Evolutionary conservation across 2,888 invertebrate species (phyloP), one percentile per base, ranked within the genome.

Genomic region (Emesis furor): DNA sequence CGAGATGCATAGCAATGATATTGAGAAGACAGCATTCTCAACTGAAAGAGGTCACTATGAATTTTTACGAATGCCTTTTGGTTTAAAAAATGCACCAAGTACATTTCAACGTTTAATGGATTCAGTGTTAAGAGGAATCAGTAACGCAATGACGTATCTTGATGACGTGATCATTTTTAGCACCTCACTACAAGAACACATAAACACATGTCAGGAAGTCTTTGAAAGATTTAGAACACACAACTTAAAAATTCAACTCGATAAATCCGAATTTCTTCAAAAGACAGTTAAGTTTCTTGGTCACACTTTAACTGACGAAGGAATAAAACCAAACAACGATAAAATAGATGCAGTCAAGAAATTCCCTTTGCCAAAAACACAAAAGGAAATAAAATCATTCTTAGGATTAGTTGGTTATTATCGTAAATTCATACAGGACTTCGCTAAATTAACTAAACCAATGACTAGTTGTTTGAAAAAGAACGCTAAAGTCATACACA

Each of bases 31-130:
- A 69, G 68, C 46, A 10, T 46, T 46, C 10, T 8, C 46, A 8
- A 46, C 6, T 14, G 46, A 46, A 46, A 5, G 46, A 5, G 91
- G 91, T 10, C 92, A 93, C 46, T 92, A 89, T 35, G 92, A 92
- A 79, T 92, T 91, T 17, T 42, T 89, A 0, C 83, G 92, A 80
- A 92, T 92, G 91, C 92, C 91, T 0, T 91, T 92, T 74, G 92
- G 91, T 4, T 35, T 92, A 1, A 92, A 87, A 79, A 91, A 90
- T 37, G 35, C 35, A 5, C 92, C 92, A 0, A 88, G 89, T 32
- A 91, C 91, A 0, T 93, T 92, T 74, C 93, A 93, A 65, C 77
- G 92, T 24, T 92, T 30, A 91, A 35, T 93, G 91, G 91, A 93
- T 74, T 71, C 79, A 3, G 83, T 93, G 4, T 78, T 93, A 24